Evolutionary conservation across 2,888 invertebrate species (phyloP), one percentile per base, ranked within the genome.

Genomic region (Zygaena filipendulae): DNA sequence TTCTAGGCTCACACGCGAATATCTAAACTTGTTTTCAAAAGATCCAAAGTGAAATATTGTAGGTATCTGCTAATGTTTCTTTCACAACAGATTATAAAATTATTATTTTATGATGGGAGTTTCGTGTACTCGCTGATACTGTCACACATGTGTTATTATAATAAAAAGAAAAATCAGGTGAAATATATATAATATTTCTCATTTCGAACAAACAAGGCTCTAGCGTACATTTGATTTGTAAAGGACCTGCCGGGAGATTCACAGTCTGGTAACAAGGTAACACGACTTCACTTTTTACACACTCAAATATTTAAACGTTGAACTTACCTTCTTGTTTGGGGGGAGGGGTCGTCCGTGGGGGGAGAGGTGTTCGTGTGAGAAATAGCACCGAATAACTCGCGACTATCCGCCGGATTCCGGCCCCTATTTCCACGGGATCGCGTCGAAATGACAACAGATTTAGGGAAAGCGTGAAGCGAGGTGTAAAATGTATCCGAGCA

Each of bases 391-490:
- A 77, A 77, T 72, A 69, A 68, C 59, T 68, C 48, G 59, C 59
- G 64, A 70, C 61, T 71, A 67, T 68, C 64, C 67, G 52, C 57
- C 58, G 66, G 71, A 69, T 69, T 62, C 61, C 45, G 59, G 60
- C 49, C 69, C 72, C 66, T 62, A 69, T 69, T 71, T 69, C 60
- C 55, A 56, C 56, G 64, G 70, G 72, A 72, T 74, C 67, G 67
- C 56, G 52, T 50, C 68, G 47, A 71, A 75, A 74, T 75, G 75
- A 77, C 77, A 75, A 75, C 72, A 75, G 75, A 75, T 75, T 75
- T 72, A 68, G 69, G 72, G 63, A 70, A 72, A 71, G 72, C 69
- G 72, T 52, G 59, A 64, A 75, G 67, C 72, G 74, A 71, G 63
- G 67, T 75, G 77, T 77, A 60, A 77, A 75, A 79, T 71, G 70